phyloP scores from a whole-genome alignment of 2,797 vertebrate species.

The Mormyrus proboscirostris region DNA sequence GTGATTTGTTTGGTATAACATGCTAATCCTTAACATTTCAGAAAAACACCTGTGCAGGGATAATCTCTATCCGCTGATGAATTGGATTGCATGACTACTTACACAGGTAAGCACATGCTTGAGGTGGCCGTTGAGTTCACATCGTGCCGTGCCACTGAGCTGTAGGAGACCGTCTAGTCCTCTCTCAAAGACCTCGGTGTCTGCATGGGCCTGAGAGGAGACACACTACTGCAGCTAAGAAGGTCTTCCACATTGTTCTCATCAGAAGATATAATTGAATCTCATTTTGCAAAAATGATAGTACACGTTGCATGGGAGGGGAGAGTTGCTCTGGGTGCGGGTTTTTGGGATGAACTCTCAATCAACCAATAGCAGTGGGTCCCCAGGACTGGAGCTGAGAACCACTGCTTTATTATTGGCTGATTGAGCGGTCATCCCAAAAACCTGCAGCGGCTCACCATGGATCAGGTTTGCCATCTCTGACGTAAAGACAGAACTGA shows the following conservation, averaged over 20 bases:
- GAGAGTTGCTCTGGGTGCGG: not conserved
- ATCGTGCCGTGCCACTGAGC: constrained; percentile 57
- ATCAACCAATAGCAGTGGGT: not conserved
- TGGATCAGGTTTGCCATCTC: not conserved
- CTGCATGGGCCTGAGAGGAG: constrained; percentile 49
- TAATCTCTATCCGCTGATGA: not conserved
- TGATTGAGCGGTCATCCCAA: not conserved
- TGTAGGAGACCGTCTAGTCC: constrained; percentile 63
- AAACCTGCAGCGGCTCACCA: not conserved
- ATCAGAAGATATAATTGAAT: not conserved
- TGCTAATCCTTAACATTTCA: not conserved
- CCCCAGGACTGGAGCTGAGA: not conserved
- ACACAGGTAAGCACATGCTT: constrained; percentile 67
- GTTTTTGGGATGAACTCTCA: not conserved
- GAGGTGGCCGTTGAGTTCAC: constrained; percentile 61
- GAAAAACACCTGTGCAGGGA: not conserved
- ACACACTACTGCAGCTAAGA: not conserved
- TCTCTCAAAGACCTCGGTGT: constrained; percentile 62
- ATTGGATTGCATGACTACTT: constrained; percentile 35
- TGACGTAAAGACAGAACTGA: not conserved
- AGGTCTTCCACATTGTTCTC: not conserved
- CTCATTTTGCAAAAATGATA: not conserved
- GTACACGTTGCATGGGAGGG: too few relatives aligned
- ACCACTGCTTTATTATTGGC: not conserved
- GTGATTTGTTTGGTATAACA: not conserved